phyloP scores from a whole-genome alignment of 1,140 invertebrate species.

The Eciton burchellii region DNA sequence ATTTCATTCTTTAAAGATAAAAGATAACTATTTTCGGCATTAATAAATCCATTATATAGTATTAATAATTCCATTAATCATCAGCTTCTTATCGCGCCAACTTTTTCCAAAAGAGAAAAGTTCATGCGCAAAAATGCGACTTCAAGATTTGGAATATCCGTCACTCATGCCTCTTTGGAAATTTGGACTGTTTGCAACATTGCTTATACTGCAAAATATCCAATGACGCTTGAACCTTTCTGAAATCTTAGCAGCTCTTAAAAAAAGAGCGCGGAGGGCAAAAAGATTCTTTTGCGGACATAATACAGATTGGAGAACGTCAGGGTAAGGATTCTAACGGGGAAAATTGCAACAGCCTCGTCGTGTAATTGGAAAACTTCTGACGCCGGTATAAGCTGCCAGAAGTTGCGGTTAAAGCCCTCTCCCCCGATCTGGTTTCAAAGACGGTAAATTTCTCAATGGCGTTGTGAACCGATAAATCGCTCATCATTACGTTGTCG shows the following conservation, averaged over 20 bases:
- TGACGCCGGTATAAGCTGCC: conserved; percentile 61
- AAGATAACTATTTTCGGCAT: not conserved
- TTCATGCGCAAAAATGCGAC: not conserved
- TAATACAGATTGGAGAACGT: conserved; percentile 62
- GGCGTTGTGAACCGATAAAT: conserved; percentile 62
- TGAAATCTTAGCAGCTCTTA: conserved; percentile 12
- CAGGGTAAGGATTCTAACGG: conserved; percentile 48
- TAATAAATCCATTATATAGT: not conserved
- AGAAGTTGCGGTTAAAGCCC: conserved; percentile 63
- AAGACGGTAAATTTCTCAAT: conserved; percentile 51
- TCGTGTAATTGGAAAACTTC: conserved; percentile 78
- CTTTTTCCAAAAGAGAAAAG: not conserved
- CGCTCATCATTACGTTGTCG: conserved; percentile 50
- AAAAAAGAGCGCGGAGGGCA: conserved; percentile 2
- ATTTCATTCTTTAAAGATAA: not conserved
- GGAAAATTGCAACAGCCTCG: conserved; percentile 65
- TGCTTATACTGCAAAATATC: not conserved
- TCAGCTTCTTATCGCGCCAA: not conserved
- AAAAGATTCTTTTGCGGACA: conserved; percentile 25
- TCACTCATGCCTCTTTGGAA: not conserved
- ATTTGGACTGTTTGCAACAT: not conserved
- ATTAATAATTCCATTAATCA: not conserved
- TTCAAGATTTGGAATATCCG: conserved; percentile 6
- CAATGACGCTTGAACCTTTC: not conserved
- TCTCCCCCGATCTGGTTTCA: conserved; percentile 47